Base-by-base conservation (phyloP, 2,888 invertebrate species). In the Saturnia japonica region DNA sequence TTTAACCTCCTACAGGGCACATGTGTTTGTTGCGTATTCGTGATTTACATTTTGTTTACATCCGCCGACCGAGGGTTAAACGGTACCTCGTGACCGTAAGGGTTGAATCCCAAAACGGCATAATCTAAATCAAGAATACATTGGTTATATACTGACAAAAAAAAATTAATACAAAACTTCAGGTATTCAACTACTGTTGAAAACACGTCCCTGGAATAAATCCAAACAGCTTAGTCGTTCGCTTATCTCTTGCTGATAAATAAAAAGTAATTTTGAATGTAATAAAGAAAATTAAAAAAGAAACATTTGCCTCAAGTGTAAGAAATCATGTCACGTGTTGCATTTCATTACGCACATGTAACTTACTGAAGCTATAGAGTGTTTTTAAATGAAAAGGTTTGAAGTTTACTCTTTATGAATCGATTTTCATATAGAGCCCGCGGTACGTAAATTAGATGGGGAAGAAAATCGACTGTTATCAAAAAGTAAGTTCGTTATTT, bases 41-140 rank as follows among this genome's bases (percentile, higher is more conserved):
- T 87, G 84, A 87, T 87, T 87, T 87, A 87, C 81, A 85, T 71
- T 85, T 87, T 90, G 90, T 91, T 91, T 90, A 91, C 89, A 89
- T 89, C 89, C 91, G 91, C 82, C 84, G 83, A 80, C 81, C 84
- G 82, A 87, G 90, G 89, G 89, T 88, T 85, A 82, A 78, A 80
- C 77, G 77, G 84, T 83, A 86, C 83, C 85, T 84, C 68, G 51
- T 64, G 68, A 66, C 69, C 42, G 42, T 47, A 70, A 68, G 69
- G 72, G 71, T 69, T 68, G 60, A 67, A 70, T 71, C 68, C 68
- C 45, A 70, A 74, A 74, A 72, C 71, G 74, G 71, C 74, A 72
- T 74, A 68, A 66, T 69, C 71, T 68, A 69, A 47, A 60, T 71
- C 42, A n/a, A 73, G 66, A 71, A 74, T 70, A 73, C n/a, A 43